These are phyloP conservation scores for Aphaenogaster ashmeadi DNA, from an alignment of 1,140 invertebrate genomes.

Conservation along the genomic window DNA sequence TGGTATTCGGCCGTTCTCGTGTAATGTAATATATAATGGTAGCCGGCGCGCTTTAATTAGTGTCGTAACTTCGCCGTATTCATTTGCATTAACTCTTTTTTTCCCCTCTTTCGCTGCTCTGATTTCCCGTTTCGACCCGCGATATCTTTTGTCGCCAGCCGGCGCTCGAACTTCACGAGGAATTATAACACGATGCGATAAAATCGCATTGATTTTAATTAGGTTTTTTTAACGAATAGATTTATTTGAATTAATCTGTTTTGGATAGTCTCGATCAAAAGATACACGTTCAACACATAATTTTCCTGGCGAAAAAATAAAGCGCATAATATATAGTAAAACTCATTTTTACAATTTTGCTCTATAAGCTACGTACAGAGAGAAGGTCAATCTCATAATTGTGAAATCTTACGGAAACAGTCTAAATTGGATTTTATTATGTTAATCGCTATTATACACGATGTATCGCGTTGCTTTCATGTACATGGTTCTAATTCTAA, in stretches of 20 bases:
- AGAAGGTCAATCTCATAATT: neutral
- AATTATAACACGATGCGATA: conserved; percentile 46
- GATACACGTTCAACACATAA: neutral
- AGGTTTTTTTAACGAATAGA: conserved; percentile 28
- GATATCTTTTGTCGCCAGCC: conserved; percentile 59
- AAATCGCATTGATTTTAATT: conserved; percentile 49
- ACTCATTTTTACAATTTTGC: neutral
- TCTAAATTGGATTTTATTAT: conserved; percentile 25
- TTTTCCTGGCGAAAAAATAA: neutral
- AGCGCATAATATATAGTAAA: neutral
- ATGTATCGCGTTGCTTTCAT: neutral
- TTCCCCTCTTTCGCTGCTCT: neutral
- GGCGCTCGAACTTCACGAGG: conserved; percentile 43
- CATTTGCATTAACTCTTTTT: conserved; percentile 58
- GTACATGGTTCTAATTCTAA: conserved; percentile 16
- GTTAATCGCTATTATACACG: neutral
- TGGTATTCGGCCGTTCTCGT: conserved; percentile 40
- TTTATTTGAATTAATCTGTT: conserved; percentile 12
- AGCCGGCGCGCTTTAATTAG: conserved; percentile 57
- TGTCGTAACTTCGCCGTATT: conserved; percentile 55
- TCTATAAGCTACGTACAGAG: neutral
- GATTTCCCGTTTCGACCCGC: conserved; percentile 44
- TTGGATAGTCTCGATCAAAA: neutral
- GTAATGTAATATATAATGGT: conserved; percentile 52
- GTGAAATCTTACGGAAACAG: neutral